Conservation (phyloP, 2,113 vertebrate genomes). For the Balaeniceps rex region DNA sequence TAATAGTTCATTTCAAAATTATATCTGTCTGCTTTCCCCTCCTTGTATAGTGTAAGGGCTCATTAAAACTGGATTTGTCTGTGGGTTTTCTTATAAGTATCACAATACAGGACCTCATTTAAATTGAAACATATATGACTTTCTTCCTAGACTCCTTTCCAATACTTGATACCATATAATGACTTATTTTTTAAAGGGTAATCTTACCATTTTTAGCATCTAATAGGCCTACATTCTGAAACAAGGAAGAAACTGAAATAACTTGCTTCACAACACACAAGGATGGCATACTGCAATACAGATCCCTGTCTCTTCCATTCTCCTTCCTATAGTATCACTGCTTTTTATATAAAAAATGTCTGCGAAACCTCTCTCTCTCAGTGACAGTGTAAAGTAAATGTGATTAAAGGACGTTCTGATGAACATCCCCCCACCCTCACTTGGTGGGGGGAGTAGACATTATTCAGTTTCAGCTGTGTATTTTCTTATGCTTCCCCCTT, state of each 20-base stretch:
- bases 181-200: constrained; percentile 12
- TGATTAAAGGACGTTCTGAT: neutral
- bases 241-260: constrained; percentile 32
- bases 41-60: neutral
- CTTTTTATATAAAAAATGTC: neutral
- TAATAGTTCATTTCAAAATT: neutral
- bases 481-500: neutral
- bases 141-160: neutral
- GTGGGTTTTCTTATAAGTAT: neutral
- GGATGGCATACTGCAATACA: neutral
- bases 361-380: neutral
- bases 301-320: neutral
- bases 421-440: rapidly evolving
- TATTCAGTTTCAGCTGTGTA: neutral
- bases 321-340: neutral
- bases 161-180: neutral
- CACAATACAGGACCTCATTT: constrained; percentile 23
- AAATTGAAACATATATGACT: neutral
- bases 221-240: constrained; percentile 32
- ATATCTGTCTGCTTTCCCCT: neutral
- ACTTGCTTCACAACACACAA: neutral
- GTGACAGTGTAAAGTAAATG: neutral
- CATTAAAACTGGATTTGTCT: constrained; percentile 50
- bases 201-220: constrained; percentile 15
- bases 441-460: neutral